These are phyloP conservation scores for Cryptocheilus praepositus DNA, from an alignment of 2,888 invertebrate genomes.

Conservation along the genomic window DNA sequence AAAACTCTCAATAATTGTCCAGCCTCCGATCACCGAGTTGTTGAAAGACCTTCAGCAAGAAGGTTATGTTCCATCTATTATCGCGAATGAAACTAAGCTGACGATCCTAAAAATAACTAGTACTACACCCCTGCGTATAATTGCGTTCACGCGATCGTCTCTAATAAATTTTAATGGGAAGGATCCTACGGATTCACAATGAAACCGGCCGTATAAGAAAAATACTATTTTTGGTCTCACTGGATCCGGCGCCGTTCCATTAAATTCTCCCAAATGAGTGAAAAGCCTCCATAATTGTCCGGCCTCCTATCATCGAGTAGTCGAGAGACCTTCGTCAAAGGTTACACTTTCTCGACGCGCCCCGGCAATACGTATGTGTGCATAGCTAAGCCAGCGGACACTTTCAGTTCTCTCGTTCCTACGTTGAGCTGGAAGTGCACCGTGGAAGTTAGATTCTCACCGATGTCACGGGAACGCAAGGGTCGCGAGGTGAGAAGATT, in stretches of 20 bases:
- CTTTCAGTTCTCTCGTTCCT: not conserved
- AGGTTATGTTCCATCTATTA: too few relatives aligned
- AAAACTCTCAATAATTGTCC: too few relatives aligned
- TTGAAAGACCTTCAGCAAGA: not conserved
- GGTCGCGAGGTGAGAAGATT: constrained; percentile 52
- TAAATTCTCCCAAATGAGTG: not conserved
- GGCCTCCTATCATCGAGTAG: not conserved
- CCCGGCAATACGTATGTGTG: not conserved
- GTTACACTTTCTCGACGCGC: constrained; percentile 2
- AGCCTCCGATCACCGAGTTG: not conserved
- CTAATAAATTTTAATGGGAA: too few relatives aligned
- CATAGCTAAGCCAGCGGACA: not conserved
- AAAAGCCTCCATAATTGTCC: not conserved
- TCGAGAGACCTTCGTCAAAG: not conserved
- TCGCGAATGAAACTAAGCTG: too few relatives aligned
- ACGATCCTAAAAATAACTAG: too few relatives aligned
- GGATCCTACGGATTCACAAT: too few relatives aligned
- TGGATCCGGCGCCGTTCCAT: too few relatives aligned
- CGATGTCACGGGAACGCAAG: constrained; percentile 2
- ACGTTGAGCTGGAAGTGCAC: too few relatives aligned
- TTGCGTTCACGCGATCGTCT: too few relatives aligned
- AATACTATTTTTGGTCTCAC: too few relatives aligned
- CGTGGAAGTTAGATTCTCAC: not conserved
- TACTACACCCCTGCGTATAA: too few relatives aligned
- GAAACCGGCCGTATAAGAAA: too few relatives aligned